Evolutionary conservation across 2,797 vertebrate species (phyloP), one percentile per base, ranked within the genome.

Genomic region (Enteromius viviparus): DNA sequence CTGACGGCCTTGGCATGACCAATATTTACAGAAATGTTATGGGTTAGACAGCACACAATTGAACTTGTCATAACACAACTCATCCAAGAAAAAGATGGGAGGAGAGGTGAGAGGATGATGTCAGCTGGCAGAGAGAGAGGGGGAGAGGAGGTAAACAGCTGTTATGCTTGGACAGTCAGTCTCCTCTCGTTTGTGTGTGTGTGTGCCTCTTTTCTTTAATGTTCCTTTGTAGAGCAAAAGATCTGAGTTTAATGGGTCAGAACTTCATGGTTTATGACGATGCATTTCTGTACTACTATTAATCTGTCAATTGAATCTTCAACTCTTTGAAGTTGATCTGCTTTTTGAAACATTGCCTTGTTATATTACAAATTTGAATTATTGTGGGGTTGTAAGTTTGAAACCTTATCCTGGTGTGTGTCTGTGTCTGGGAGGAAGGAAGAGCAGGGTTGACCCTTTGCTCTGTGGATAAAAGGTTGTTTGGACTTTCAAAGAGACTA

Each of bases 21-120:
- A 90, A 93, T 95, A 96, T 96, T 94, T 94, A 93, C 92, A 93
- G 92, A 94, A 94, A 93, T 94, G 92, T 93, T 94, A 93, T 91
- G 90, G 90, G 90, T 91, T 94, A 70, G 94, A 95, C 94, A 95
- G 92, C 94, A 91, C 92, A 90, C 93, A 94, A 96, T 95, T 96
- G 94, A 93, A 94, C 94, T 87, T 95, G 94, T 94, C 94, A 95
- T 94, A 95, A 95, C 94, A 95, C 91, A 92, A 90, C 91, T 91
- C 91, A 93, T 94, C 85, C 92, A 89, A 90, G 90, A 90, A 88
- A 87, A 84, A 82, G 82, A 88, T 72, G 80, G 85, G 80, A 83
- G 89, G 89, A 88, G 90, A 94, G 91, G 93, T 92, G 93, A 92
- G 91, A 83, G 91, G 86, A 89, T 95, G 94, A 95, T 93, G 94